A percentile compares a stretch with the other conserved stretches of the same genome.
Conservation (phyloP, 2,113 vertebrate genomes). For the Saccopteryx leptura region DNA sequence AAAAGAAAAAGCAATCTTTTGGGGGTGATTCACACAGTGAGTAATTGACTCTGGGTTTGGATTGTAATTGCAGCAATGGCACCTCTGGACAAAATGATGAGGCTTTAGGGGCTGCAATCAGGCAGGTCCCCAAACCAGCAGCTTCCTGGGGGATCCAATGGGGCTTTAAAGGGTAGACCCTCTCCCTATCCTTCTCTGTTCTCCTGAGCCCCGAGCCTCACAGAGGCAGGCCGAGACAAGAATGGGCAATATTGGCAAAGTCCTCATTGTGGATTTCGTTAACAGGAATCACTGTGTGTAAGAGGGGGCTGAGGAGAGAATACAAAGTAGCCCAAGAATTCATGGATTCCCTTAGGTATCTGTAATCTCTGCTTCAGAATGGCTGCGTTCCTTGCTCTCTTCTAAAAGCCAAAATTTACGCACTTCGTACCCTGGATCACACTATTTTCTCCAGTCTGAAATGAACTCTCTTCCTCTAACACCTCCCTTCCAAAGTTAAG, state of each 20-base stretch:
- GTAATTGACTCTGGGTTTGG: conserved; percentile 83
- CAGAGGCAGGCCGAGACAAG: neutral
- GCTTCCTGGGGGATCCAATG: conserved; percentile 57
- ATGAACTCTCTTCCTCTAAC: neutral
- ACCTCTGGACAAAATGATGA: conserved; percentile 84
- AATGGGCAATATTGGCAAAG: neutral
- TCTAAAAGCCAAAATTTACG: neutral
- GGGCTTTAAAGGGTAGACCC: neutral
- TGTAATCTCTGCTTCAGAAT: neutral
- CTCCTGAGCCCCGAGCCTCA: neutral
- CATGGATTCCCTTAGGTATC: rapidly evolving
- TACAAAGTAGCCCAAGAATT: neutral
- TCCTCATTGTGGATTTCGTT: neutral
- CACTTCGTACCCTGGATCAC: neutral
- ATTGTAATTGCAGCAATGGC: conserved; percentile 83
- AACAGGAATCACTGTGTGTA: neutral
- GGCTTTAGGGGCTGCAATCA: conserved; percentile 76
- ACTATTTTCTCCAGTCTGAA: neutral
- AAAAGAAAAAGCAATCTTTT: conserved; percentile 85
- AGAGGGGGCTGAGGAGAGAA: neutral
- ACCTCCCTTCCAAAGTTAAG: neutral
- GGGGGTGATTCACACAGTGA: conserved; percentile 85
- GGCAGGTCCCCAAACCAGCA: conserved; percentile 71
- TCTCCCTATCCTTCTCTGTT: conserved; percentile 40
- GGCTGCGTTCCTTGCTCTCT: neutral